These are phyloP conservation scores for Thalassarche chlororhynchos DNA, from an alignment of 2,113 vertebrate species.

Conservation along the genomic window DNA sequence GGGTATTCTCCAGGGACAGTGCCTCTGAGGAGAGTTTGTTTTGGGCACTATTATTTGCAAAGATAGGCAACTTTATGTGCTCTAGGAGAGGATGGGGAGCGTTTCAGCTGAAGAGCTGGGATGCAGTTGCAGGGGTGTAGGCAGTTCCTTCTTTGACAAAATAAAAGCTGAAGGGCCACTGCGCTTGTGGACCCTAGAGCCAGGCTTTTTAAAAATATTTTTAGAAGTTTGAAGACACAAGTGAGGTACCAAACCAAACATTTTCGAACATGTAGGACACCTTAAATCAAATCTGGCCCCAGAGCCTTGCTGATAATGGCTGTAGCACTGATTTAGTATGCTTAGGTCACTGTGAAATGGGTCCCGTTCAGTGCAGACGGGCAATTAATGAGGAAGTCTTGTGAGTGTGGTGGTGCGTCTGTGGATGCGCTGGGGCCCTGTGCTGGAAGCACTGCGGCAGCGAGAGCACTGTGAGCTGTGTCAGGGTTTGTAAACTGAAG, in stretches of 20 bases:
- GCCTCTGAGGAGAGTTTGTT: not conserved
- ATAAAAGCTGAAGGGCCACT: not conserved
- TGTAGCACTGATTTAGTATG: not conserved
- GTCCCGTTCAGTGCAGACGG: not conserved
- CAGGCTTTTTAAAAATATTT: not conserved
- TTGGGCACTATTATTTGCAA: not conserved
- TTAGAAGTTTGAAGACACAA: not conserved
- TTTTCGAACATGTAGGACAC: not conserved
- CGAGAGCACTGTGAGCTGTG: accelerated
- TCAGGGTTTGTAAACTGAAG: not conserved
- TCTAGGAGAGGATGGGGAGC: not conserved
- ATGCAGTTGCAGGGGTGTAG: not conserved
- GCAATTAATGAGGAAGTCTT: not conserved
- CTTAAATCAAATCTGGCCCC: not conserved
- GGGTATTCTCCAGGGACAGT: not conserved
- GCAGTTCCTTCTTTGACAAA: not conserved
- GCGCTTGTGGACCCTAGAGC: not conserved
- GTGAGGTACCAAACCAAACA: not conserved
- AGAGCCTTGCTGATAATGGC: not conserved
- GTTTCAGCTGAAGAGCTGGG: not conserved
- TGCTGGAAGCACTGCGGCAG: not conserved
- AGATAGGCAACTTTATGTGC: not conserved
- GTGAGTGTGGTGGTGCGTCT: not conserved
- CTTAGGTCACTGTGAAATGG: not conserved
- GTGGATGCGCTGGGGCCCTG: not conserved